phyloP scores from a whole-genome alignment of 2,888 invertebrate species.

The Ectemnius lituratus region DNA sequence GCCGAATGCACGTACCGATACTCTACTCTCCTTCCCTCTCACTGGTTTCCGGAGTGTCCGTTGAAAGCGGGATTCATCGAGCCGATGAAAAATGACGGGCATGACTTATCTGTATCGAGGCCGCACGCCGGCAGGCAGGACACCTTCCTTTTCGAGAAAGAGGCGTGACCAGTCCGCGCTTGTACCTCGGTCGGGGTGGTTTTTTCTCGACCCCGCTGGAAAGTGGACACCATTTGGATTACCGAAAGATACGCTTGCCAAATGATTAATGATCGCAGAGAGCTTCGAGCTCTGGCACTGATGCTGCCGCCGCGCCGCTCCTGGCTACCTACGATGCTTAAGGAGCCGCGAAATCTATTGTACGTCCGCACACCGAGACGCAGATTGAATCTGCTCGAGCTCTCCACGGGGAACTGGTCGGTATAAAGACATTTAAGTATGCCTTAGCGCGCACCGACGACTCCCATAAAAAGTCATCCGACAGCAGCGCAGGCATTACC shows the following conservation, averaged over 20 bases:
- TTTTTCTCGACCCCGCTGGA: slow-evolving; percentile 27
- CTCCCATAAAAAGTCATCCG: slow-evolving; percentile 1
- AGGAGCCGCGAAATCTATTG: slow-evolving; percentile 4
- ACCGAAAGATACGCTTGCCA: slow-evolving; percentile 34
- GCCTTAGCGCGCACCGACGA: background rate
- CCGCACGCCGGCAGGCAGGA: slow-evolving; percentile 40
- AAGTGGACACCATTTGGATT: slow-evolving; percentile 21
- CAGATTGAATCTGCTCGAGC: background rate
- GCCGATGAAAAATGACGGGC: slow-evolving; percentile 72
- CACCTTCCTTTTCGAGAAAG: slow-evolving; percentile 53
- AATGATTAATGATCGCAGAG: background rate
- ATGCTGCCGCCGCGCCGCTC: background rate
- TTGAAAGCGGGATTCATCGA: slow-evolving; percentile 56
- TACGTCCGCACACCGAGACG: background rate
- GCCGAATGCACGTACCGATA: slow-evolving; percentile 28
- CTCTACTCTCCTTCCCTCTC: background rate
- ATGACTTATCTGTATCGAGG: slow-evolving; percentile 76
- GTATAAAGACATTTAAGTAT: slow-evolving; percentile 9
- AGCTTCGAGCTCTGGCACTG: background rate
- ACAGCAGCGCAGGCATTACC: background rate
- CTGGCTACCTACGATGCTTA: background rate
- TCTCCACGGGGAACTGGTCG: background rate
- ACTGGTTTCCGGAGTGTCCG: slow-evolving; percentile 45
- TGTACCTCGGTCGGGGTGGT: slow-evolving; percentile 20
- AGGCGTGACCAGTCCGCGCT: slow-evolving; percentile 67